Evolutionary conservation across 2,113 vertebrate species (phyloP), one percentile per base, ranked within the genome.

Genomic region (Chionomys nivalis): DNA sequence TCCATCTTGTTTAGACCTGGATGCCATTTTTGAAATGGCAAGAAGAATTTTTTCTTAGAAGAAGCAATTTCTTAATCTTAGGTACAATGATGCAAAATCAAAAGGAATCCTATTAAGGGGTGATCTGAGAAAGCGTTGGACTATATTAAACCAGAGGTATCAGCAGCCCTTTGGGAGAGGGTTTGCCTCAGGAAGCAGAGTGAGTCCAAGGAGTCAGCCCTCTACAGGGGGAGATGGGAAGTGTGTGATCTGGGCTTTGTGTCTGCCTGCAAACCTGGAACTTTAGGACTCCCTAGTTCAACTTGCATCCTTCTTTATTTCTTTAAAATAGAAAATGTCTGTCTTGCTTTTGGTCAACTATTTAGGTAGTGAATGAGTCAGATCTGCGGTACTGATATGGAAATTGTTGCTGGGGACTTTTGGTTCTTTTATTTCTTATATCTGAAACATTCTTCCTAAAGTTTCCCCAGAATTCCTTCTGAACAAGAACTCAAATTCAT

Each of bases 31-130:
- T 92, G 44, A 89, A 76, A 82, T 68, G 52, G 26, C 17, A 21
- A 24, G 70, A 52, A 89, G 66, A 91, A 94, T 86, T 82, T 77
- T 81, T 72, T 93, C 73, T 94, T 89, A 21, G 28, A 31, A 88
- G 94, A 86, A 88, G 26, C 73, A 81, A 94, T 83, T 83, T 88
- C 89, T 79, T 83, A 63, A 49, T 89, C 42, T 83, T 89, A 88
- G 90, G 39, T 87, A 58, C 24, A 78, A 72, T 83, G 68, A 90
- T 65, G 44, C 24, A 26, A 82, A 89, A 83, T 70, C 75, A 94
- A 89, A 89, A 47, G n/a, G 31, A 93, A 94, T 91, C 21, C 83
- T 89, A 47, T 87, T 95, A 91, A 49, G 49, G 36, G 44, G 66
- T 68, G 63, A 87, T 24, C 61, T 79, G 73, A 83, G 81, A 94